Evolutionary conservation across 2,888 invertebrate species (phyloP), one percentile per base, ranked within the genome.

Genomic region (Ophion obscuratus): DNA sequence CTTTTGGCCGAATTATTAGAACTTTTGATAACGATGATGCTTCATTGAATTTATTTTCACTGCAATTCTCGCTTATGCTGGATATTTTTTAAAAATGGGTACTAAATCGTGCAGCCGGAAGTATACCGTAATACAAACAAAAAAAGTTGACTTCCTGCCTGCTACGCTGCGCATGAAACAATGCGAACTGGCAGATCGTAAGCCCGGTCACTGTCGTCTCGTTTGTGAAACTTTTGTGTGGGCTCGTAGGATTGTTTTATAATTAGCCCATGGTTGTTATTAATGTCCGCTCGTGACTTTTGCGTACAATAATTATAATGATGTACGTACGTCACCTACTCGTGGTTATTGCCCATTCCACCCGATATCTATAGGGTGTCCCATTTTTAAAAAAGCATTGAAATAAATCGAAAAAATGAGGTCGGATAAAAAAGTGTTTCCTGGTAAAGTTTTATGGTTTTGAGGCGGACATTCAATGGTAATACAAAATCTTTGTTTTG

Each of bases 91-190:
- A n/a, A 80, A 81, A 71, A 76, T 81, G 78, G 75, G 79, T 81
- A 85, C 77, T 80, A 84, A 88, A 83, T 53, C 53, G 53, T 53
- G 53, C 53, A 53, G 17, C 91, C 92, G 93, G 93, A 93, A 93
- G 92, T 91, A 90, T 89, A 89, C 90, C 89, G 90, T 91, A 92
- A 92, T 92, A 92, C 92, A 92, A 92, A n/a, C n/a, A 36, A 17
- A 53, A 31, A 59, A 91, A 90, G 92, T 89, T 87, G 89, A 91
- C 93, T 92, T 93, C 93, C 93, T 77, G 86, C 68, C 44, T 61
- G 44, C 61, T 59, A 40, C 92, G 88, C 87, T 61, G 24, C 57
- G 68, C 81, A 89, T 92, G 92, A 93, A 93, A 93, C 93, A 93
- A 93, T 92, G 89, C 67, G 27, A 27, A 74, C 31, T 10, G 61